Percentiles rank a stretch among this genome's conserved stretches.
Evolutionary conservation across 2,797 vertebrate species (phyloP).

Genomic region (Adelosebastes latens): DNA sequence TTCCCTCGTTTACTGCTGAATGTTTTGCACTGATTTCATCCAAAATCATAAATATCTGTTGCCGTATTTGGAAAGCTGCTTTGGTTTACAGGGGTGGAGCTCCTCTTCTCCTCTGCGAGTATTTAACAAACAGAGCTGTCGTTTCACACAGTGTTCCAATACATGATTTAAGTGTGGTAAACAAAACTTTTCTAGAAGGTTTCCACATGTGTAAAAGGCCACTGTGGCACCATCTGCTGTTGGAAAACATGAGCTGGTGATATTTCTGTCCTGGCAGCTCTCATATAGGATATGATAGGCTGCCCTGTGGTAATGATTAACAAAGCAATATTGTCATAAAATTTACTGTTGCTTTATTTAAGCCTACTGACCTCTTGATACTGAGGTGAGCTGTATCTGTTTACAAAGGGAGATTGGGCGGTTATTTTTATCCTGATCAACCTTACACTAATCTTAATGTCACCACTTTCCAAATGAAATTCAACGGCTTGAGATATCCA

Average conservation of each 20-base stretch:
- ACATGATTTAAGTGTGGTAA: background rate
- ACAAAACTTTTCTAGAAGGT: slow-evolving; percentile 67
- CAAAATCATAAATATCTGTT: background rate
- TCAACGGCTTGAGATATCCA: background rate
- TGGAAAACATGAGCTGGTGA: background rate
- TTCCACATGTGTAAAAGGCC: slow-evolving; percentile 16
- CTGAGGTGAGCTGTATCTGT: background rate
- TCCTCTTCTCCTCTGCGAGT: background rate
- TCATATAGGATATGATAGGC: background rate
- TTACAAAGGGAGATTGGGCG: background rate
- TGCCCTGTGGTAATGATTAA: slow-evolving; percentile 7
- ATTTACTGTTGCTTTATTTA: background rate
- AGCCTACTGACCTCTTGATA: background rate
- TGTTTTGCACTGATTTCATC: background rate
- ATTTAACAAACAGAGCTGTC: background rate
- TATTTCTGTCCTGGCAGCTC: background rate
- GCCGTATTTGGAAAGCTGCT: background rate
- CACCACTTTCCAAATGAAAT: background rate
- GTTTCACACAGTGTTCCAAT: background rate
- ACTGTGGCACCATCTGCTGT: slow-evolving; percentile 70
- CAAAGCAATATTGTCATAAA: background rate
- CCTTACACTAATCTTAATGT: background rate
- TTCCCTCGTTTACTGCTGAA: background rate
- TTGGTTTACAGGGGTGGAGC: background rate
- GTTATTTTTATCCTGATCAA: background rate